phyloP scores from a whole-genome alignment of 2,797 vertebrate genomes.

The Myiotriccus ornatus region DNA sequence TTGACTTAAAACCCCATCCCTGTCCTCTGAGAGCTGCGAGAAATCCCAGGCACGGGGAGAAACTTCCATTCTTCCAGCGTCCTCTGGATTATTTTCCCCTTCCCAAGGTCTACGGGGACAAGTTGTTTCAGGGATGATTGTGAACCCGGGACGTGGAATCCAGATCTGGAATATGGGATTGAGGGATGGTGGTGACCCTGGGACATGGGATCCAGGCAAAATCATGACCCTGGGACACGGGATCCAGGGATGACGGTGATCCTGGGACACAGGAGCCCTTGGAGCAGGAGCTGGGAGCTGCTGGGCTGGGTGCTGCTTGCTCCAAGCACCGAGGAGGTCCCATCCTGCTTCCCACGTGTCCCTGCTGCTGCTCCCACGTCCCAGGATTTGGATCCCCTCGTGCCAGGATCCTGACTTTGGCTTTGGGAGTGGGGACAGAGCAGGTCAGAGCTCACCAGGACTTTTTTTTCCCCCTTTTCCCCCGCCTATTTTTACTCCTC shows the following conservation, averaged over 20 bases:
- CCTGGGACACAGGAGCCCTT: not conserved
- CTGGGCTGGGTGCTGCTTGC: not conserved
- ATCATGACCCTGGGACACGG: not conserved
- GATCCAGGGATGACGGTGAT: too few relatives aligned
- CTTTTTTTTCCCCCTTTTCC: accelerated
- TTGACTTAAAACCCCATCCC: not conserved
- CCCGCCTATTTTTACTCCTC: not conserved
- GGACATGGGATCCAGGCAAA: too few relatives aligned
- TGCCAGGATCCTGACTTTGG: not conserved
- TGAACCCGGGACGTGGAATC: not conserved
- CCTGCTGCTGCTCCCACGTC: not conserved
- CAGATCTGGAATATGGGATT: not conserved
- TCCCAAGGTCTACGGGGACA: accelerated
- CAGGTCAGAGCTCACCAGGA: not conserved
- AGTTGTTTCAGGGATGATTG: not conserved
- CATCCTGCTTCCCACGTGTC: accelerated
- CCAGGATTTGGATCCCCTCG: not conserved
- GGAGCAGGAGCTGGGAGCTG: not conserved
- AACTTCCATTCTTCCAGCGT: not conserved
- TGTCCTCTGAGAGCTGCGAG: not conserved
- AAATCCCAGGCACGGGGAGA: not conserved
- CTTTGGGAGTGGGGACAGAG: not conserved
- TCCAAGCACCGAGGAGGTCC: not conserved
- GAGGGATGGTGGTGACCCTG: not conserved
- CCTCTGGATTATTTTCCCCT: not conserved